Base-by-base conservation (phyloP, 2,797 vertebrate species). In the Xiphorhynchus erythropygius region DNA sequence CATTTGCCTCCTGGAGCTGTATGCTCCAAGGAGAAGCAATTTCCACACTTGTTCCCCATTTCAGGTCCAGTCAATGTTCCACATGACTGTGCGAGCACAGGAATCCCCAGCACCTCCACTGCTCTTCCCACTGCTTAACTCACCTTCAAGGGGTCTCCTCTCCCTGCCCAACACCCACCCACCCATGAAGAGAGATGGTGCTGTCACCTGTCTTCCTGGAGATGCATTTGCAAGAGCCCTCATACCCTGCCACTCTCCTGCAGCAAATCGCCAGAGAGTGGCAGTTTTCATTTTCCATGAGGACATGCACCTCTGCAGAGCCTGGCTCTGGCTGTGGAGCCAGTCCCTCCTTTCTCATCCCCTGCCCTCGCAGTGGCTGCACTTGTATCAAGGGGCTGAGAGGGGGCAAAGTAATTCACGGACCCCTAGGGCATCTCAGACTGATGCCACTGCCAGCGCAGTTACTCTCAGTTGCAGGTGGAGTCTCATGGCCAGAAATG, bases 51-150 rank as follows among this genome's bases (percentile, higher is more conserved):
- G 24, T 21, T 59, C 28, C 44, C 71, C 0, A 0, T 33, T 50
- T 67, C 2, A 1, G n/a, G n/a, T 46, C 18, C 2, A 0, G n/a
- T 22, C 35, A 79, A 18, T 1, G 0, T 39, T 14, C 39, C 7
- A 0, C 5, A 28, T 2, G 1, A 41, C n/a, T 8, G 28, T 1
- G 1, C 23, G 11, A 62, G 47, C 39, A 27, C 22, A 21, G 44
- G 24, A 21, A 15, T 18, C 42, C 44, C 23, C 39, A 69, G 11
- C 0, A 1, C 37, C 19, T 49, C 49, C 1, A 1, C 28, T 39
- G n/a, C 44, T 39, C 63, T 32, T 60, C 32, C 44, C 41, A 24
- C 52, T 37, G 37, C 44, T 74, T 46, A 53, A 46, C 39, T 39
- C 2, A 0, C 8, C 8, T 35, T 52, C 30, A 0, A 46, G 13